Percentiles rank a stretch among this genome's conserved stretches.
Evolutionary conservation across 2,113 vertebrate genomes (phyloP).

Genomic region (Variabilichromis moorii): DNA sequence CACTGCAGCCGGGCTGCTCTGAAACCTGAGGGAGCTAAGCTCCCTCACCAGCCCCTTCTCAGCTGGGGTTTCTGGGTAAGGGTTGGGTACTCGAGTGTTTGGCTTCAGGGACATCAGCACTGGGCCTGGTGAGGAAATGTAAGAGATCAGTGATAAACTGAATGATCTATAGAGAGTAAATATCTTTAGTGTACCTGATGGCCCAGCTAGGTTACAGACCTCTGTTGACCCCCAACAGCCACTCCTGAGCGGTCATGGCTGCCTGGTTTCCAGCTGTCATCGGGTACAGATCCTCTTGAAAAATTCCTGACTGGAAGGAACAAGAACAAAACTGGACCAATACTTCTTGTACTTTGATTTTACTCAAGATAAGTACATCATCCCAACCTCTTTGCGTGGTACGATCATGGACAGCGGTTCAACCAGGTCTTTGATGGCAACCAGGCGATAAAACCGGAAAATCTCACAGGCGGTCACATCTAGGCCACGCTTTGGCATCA

Average conservation of each 20-base stretch:
- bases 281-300: conserved; percentile 91
- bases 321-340: not conserved
- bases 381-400: conserved; percentile 68
- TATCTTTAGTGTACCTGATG: not conserved
- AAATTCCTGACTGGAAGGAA: conserved; percentile 75
- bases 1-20: not conserved
- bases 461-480: conserved; percentile 85
- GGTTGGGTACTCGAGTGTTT: conserved; percentile 48
- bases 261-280: conserved; percentile 80
- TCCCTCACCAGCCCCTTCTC: not conserved
- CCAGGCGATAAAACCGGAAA: conserved; percentile 90
- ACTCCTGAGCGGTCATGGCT: conserved; percentile 83
- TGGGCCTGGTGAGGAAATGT: conserved; percentile 58
- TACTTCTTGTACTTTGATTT: accelerated
- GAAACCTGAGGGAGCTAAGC: conserved; percentile 3
- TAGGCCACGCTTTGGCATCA: conserved; percentile 93
- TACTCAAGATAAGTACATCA: not conserved
- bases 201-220: conserved; percentile 61
- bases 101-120: conserved; percentile 83
- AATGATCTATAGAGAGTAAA: not conserved
- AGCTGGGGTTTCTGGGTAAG: conserved; percentile 43
- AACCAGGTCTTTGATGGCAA: conserved; percentile 80
- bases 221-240: conserved; percentile 82
- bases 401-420: conserved; percentile 91
- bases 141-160: not conserved